These are phyloP conservation scores for Diploscapter pachys DNA, from an alignment of 1,140 invertebrate genomes.

Conservation along the genomic window DNA sequence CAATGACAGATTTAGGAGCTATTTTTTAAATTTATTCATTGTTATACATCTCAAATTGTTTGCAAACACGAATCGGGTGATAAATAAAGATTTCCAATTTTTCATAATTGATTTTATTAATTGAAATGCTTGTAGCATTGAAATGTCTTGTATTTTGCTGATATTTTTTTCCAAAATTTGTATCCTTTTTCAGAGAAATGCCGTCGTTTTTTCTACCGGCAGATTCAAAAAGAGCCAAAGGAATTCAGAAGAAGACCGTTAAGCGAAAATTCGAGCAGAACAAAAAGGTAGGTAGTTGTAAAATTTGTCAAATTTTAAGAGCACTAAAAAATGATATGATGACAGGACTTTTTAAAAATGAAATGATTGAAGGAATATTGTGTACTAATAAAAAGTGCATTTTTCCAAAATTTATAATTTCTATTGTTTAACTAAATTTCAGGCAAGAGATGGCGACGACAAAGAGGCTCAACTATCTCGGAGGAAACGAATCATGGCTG, in stretches of 20 bases:
- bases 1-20: too few species aligned
- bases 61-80: too few species aligned
- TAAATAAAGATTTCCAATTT: too few species aligned
- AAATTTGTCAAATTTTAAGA: background rate
- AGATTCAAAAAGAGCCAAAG: background rate
- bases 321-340: too few species aligned
- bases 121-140: background rate
- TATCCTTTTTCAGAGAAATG: constrained; percentile 1
- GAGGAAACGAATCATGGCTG: constrained; percentile 21
- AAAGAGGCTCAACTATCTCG: constrained; percentile 21
- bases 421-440: background rate
- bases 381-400: background rate
- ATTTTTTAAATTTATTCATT: too few species aligned
- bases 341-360: too few species aligned
- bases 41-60: too few species aligned
- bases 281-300: constrained; percentile 2
- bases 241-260: background rate
- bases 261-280: background rate
- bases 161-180: background rate
- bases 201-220: constrained; percentile 23
- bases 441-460: constrained; percentile 16
- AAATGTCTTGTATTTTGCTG: background rate
- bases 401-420: too few species aligned
- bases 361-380: background rate
- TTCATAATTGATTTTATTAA: background rate